These are phyloP conservation scores for Ceyx erithaca DNA, from an alignment of 2,797 vertebrate genomes.

Conservation along the genomic window DNA sequence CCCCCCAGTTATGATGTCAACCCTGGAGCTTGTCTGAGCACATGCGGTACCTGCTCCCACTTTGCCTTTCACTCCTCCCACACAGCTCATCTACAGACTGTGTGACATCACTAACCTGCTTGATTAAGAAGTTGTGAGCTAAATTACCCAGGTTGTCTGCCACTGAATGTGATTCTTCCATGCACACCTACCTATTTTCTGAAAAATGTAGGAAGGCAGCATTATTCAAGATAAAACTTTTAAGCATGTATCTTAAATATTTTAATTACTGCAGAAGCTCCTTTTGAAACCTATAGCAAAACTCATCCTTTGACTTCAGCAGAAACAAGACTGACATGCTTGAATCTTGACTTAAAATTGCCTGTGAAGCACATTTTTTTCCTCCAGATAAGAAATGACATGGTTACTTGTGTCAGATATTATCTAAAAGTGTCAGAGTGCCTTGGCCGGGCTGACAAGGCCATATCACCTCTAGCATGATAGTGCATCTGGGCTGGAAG, in stretches of 20 bases:
- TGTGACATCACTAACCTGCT: not conserved
- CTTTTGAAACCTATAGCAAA: not conserved
- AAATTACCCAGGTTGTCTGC: not conserved
- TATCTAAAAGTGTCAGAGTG: not conserved
- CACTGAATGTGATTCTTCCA: not conserved
- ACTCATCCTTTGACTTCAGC: not conserved
- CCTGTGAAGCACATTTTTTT: not conserved
- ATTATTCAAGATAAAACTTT: not conserved
- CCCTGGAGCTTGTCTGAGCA: not conserved
- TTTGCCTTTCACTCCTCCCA: not conserved
- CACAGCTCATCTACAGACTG: rapidly evolving
- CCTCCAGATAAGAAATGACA: not conserved
- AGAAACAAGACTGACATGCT: not conserved
- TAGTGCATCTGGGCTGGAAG: not conserved
- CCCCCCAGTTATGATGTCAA: not conserved
- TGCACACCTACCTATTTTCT: not conserved
- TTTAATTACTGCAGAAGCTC: not conserved
- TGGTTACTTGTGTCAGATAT: not conserved
- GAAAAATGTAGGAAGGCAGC: not conserved
- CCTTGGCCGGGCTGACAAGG: not conserved
- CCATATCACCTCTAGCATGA: not conserved
- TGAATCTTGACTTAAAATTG: not conserved
- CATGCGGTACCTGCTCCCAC: rapidly evolving
- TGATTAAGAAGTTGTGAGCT: not conserved
- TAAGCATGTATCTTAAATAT: not conserved